A percentile compares a stretch with the other conserved stretches of the same genome.
Evolutionary conservation across 2,888 invertebrate species (phyloP).

Genomic region (Melieria omissa): DNA sequence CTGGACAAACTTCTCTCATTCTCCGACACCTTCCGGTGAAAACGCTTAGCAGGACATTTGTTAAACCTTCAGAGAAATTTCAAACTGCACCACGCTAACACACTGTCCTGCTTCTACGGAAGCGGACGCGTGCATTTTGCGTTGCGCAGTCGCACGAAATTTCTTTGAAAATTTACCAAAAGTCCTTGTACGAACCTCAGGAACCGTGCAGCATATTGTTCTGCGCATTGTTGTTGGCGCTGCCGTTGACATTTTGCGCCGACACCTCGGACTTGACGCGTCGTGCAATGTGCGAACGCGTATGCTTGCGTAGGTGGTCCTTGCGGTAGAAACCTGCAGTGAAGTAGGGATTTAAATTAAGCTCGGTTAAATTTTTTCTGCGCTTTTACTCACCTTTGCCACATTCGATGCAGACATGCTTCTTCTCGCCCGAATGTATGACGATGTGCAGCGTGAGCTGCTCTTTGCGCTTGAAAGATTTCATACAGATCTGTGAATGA

Average conservation of each 20-base stretch:
- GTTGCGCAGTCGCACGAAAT: slow-evolving; percentile 17
- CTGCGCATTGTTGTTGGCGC: slow-evolving; percentile 62
- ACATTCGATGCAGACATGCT: slow-evolving; percentile 87
- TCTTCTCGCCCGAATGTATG: slow-evolving; percentile 89
- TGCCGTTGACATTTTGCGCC: slow-evolving; percentile 71
- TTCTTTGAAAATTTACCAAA: slow-evolving; percentile 65
- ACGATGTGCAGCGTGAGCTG: slow-evolving; percentile 89
- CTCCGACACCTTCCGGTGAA: slow-evolving; percentile 43
- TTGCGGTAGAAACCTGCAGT: slow-evolving; percentile 83
- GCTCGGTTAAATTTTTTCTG: background rate
- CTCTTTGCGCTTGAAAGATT: slow-evolving; percentile 89
- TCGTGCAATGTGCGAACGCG: slow-evolving; percentile 84
- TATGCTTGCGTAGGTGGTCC: slow-evolving; percentile 87
- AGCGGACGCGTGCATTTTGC: slow-evolving; percentile 3
- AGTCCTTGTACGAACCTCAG: slow-evolving; percentile 69
- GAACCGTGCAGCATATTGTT: slow-evolving; percentile 63
- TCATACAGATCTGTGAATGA: slow-evolving; percentile 74
- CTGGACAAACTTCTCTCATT: too few relatives aligned
- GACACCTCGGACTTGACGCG: slow-evolving; percentile 87
- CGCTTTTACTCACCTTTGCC: slow-evolving; percentile 74
- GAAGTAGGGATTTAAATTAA: background rate
- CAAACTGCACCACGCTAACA: slow-evolving; percentile 13
- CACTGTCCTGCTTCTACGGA: background rate
- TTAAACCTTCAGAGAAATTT: slow-evolving; percentile 61
- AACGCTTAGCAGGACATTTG: slow-evolving; percentile 64